Conservation (phyloP, 1,140 invertebrate species). For the Saxidomus purpurata region DNA sequence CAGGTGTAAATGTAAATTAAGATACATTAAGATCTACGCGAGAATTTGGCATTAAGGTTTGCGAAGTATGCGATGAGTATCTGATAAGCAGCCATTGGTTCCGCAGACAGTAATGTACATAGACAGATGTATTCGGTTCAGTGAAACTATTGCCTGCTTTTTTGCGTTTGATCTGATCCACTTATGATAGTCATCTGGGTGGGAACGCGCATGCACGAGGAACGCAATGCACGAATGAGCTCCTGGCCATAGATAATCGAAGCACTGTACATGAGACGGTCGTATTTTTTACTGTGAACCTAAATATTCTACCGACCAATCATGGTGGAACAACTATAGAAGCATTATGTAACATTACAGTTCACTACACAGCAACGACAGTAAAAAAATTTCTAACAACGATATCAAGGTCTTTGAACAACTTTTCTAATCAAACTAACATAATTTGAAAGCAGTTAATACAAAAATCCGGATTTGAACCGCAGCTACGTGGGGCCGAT, state of each 20-base stretch:
- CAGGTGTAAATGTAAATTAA: constrained; percentile 16
- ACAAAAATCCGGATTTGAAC: neutral
- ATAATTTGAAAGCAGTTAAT: too few relatives aligned
- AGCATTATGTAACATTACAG: too few relatives aligned
- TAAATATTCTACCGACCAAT: too few relatives aligned
- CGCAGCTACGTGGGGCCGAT: constrained; percentile 2
- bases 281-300: too few relatives aligned
- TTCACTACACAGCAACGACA: too few relatives aligned
- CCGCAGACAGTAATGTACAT: neutral
- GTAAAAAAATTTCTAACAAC: too few relatives aligned
- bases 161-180: neutral
- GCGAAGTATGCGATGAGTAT: constrained; percentile 11
- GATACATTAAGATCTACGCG: neutral
- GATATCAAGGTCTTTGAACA: too few relatives aligned
- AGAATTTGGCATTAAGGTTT: constrained; percentile 3
- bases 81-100: neutral
- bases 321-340: too few relatives aligned
- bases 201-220: neutral
- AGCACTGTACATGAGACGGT: too few relatives aligned
- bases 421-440: too few relatives aligned
- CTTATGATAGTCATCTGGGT: neutral
- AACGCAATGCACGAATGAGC: neutral
- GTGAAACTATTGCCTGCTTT: neutral
- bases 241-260: neutral
- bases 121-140: constrained; percentile 13